Base-by-base conservation (phyloP, 35 echinoderm and acorn worm genomes). In the Heliocidaris erythrogramma region DNA sequence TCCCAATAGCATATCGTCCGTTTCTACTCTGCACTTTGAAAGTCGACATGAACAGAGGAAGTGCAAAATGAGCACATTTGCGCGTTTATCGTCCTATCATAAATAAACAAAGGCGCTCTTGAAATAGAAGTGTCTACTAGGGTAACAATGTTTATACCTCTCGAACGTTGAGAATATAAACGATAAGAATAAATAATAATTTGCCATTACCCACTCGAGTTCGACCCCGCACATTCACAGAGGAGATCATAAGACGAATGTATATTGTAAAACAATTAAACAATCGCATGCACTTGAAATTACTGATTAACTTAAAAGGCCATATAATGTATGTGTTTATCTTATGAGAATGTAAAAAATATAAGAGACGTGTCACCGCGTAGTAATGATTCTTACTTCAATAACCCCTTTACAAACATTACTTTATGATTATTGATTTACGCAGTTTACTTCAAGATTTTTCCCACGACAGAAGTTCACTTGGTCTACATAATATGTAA, bases 241-340 rank as follows among this genome's bases (percentile, higher is more conserved):
- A 24, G 0, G 4, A 78, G 65, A n/a, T 78, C 18, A 78, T n/a
- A 27, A 78, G 65, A 78, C 65, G 65, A 78, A 78, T n/a, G 65
- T 78, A 78, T 78, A 78, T 78, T 78, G 65, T 78, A 78, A 78
- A 78, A 78, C 65, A 78, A 78, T 78, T 78, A 78, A 21, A n/a
- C 65, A 78, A 27, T 78, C 27, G 65, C 65, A 18, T 18, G 2
- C 27, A 17, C 65, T 78, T 78, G 21, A 29, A 78, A 78, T 78
- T 78, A 78, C 65, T 78, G 65, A 78, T 78, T 78, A 78, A 78
- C 65, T 78, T 21, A 78, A 27, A 78, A 78, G 65, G 65, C 65
- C 65, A 78, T 78, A 78, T 27, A 27, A n/a, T 9, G 65, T 78
- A 78, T 4, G 65, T 10, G 52, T 13, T 13, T 56, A 56, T 0